A percentile compares a stretch with the other conserved stretches of the same genome.
These are phyloP conservation scores for Trissolcus brochymenae DNA, from an alignment of 2,888 invertebrate genomes.

Conservation along the genomic window DNA sequence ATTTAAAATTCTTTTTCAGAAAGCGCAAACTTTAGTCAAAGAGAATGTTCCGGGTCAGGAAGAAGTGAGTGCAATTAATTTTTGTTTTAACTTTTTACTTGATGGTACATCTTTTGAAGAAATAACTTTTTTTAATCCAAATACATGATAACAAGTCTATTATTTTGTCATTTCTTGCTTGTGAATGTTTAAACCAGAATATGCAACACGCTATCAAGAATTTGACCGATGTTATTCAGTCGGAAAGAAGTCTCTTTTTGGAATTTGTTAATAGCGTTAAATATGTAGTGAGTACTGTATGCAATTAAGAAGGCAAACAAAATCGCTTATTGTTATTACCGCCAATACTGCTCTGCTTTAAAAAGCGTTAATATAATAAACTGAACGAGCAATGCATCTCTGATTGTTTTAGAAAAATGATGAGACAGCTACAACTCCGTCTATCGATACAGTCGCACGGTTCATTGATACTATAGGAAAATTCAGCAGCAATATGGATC, in stretches of 20 bases:
- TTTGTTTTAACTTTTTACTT: background rate
- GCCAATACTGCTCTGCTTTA: no score
- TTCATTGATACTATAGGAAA: slow-evolving; percentile 62
- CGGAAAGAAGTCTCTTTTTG: slow-evolving; percentile 62
- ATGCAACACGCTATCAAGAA: slow-evolving; percentile 63
- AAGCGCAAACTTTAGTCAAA: background rate
- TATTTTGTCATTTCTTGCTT: slow-evolving; percentile 15
- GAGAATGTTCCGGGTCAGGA: background rate
- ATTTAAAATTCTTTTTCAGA: background rate
- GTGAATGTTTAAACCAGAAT: slow-evolving; percentile 56
- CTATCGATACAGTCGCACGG: slow-evolving; percentile 23
- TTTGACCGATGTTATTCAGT: slow-evolving; percentile 63
- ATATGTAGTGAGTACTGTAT: slow-evolving; percentile 56
- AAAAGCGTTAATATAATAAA: background rate
- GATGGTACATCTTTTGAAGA: background rate
- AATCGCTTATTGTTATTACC: slow-evolving; percentile 7
- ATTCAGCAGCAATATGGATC: slow-evolving; percentile 63
- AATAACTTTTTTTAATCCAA: background rate
- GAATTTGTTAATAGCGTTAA: slow-evolving; percentile 64
- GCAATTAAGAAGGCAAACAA: background rate
- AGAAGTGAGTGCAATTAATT: background rate
- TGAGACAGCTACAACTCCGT: slow-evolving; percentile 44
- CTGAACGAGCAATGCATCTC: background rate
- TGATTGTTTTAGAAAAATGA: slow-evolving; percentile 61
- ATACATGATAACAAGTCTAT: background rate